A percentile compares a stretch with the other conserved stretches of the same genome.
These are phyloP conservation scores for Actias luna DNA, from an alignment of 2,888 invertebrate genomes.

Conservation along the genomic window DNA sequence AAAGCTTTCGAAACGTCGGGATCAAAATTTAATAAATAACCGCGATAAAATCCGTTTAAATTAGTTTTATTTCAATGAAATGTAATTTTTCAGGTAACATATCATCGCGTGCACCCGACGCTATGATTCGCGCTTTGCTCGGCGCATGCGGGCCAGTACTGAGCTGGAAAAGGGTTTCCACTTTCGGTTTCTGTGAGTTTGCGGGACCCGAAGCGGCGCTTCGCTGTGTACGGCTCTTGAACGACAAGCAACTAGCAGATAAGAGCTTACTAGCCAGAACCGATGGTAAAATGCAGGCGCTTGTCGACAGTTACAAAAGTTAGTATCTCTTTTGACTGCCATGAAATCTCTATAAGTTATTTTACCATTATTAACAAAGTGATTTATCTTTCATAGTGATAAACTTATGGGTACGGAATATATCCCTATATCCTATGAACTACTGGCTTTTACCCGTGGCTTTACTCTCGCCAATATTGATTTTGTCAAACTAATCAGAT, in stretches of 20 bases:
- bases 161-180: constrained; percentile 98
- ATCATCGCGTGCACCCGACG: constrained; percentile 96
- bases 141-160: constrained; percentile 96
- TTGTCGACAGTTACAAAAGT: constrained; percentile 96
- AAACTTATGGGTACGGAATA: too few relatives aligned
- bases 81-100: constrained; percentile 74
- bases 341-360: background rate
- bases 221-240: constrained; percentile 94
- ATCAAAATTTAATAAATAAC: too few relatives aligned
- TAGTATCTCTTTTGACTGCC: constrained; percentile 28
- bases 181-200: constrained; percentile 99
- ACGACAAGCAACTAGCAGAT: constrained; percentile 95
- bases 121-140: constrained; percentile 95
- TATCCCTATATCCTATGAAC: too few relatives aligned
- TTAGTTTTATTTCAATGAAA: too few relatives aligned
- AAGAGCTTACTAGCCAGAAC: constrained; percentile 97
- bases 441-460: too few relatives aligned
- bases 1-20: too few relatives aligned
- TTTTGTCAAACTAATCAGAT: too few relatives aligned
- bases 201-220: constrained; percentile 96
- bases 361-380: too few relatives aligned
- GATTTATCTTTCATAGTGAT: too few relatives aligned
- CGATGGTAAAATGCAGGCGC: constrained; percentile 97
- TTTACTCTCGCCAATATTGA: too few relatives aligned
- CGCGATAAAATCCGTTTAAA: too few relatives aligned